phyloP scores from a whole-genome alignment of 2,888 invertebrate genomes.

The Pristionchus maxplancki region DNA sequence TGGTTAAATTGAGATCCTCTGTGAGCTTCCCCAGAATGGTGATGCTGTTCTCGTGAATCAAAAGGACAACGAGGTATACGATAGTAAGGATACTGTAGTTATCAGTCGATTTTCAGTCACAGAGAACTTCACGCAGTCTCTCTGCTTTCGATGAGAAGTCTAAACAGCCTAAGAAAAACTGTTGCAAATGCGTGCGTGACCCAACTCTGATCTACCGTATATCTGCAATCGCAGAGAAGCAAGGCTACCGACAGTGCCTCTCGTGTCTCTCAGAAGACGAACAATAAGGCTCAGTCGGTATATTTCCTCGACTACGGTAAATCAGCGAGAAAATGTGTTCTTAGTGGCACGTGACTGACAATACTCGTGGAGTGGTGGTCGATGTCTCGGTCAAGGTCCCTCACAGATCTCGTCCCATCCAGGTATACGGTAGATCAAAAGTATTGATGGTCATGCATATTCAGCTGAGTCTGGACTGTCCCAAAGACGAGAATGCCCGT shows the following conservation, averaged over 20 bases:
- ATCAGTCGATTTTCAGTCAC: not conserved
- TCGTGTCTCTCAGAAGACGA: slow-evolving; percentile 21
- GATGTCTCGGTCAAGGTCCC: slow-evolving; percentile 44
- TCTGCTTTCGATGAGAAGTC: not conserved
- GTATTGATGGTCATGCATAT: not conserved
- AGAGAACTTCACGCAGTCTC: slow-evolving; percentile 17
- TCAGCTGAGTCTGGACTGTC: slow-evolving; percentile 42
- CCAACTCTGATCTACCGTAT: not conserved
- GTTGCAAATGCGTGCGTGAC: slow-evolving; percentile 32
- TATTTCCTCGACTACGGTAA: not conserved
- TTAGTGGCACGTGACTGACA: slow-evolving; percentile 34
- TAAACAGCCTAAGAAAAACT: slow-evolving; percentile 25
- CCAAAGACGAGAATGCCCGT: slow-evolving; percentile 30
- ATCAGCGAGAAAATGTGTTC: not conserved
- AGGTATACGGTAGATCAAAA: slow-evolving; percentile 11
- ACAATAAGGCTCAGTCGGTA: slow-evolving; percentile 45
- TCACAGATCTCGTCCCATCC: slow-evolving; percentile 20
- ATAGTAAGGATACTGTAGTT: not conserved
- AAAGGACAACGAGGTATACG: slow-evolving; percentile 17
- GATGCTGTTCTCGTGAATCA: slow-evolving; percentile 8
- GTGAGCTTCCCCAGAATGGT: not conserved
- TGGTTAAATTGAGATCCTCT: not conserved
- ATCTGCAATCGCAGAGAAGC: not conserved
- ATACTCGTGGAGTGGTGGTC: slow-evolving; percentile 36
- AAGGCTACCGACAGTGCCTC: slow-evolving; percentile 1